Conservation (phyloP, 2,797 vertebrate genomes). For the Telmatherina bonti region DNA sequence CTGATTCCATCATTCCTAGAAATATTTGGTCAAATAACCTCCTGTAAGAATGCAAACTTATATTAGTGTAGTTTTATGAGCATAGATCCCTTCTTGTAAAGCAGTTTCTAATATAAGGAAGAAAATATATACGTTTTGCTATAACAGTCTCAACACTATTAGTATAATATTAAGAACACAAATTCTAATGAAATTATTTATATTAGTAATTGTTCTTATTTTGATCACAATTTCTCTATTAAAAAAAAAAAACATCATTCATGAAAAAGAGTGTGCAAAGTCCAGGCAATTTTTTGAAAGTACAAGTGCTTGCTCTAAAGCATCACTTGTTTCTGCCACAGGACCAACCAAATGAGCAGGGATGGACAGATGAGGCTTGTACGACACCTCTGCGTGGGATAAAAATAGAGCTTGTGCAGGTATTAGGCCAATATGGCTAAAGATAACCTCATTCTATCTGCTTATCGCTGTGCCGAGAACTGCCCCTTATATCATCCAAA, state of each 20-base stretch:
- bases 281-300: neutral
- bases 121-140: neutral
- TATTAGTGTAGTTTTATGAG: neutral
- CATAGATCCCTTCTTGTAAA: neutral
- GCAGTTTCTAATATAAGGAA: neutral
- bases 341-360: constrained; percentile 40
- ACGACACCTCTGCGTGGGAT: constrained; percentile 58
- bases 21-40: neutral
- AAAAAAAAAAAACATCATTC: neutral
- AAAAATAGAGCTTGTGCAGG: constrained; percentile 74
- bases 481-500: constrained; percentile 28
- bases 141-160: neutral
- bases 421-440: constrained; percentile 80
- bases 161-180: neutral
- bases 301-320: neutral
- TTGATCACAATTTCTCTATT: neutral
- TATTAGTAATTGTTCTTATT: neutral
- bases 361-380: constrained; percentile 22
- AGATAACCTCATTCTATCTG: constrained; percentile 83
- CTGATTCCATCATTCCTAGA: neutral
- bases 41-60: neutral
- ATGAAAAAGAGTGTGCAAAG: neutral
- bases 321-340: constrained; percentile 28
- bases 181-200: neutral
- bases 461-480: constrained; percentile 68